Base-by-base conservation (phyloP, 92 coral and sea anemone species). In the Phenganax marumi region DNA sequence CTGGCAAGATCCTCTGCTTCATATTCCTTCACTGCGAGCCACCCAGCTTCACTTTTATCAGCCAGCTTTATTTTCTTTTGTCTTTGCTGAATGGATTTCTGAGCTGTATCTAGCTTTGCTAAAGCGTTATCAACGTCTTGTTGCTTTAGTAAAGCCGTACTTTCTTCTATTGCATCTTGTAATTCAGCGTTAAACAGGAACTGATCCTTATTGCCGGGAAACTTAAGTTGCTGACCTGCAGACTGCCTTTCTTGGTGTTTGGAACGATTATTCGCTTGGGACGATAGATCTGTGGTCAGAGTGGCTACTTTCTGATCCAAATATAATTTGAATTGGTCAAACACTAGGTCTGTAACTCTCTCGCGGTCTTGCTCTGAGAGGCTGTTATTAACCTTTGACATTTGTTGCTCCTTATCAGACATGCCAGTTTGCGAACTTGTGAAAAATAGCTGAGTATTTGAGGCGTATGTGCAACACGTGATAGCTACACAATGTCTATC, bases 1-100 rank as follows among this genome's bases (percentile, higher is more conserved):
- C 83, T 78, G 21, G 83, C 77, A 51, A 73, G 74, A 23, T 79
- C 84, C 84, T 79, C 84, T 8, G 85, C 79, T 64, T 84, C 57
- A 63, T 76, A 84, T 48, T 84, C 75, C 63, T 60, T 84, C n/a
- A 66, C 78, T 16, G 84, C 84, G 49, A 84, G 73, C 87, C 87
- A 84, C 5, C 87, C 87, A 7, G 88, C 77, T 52, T 85, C 85
- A 77, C 88, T 85, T 19, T 85, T 85, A 26, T 85, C 85, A 18
- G 84, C 85, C 46, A 85, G 70, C 57, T 85, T 85, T 49, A 78
- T 85, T 12, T 76, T 53, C 70, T 85, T 85, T 56, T 76, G 88
- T 8, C 79, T 22, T 9, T 72, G 22, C 3, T 62, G 3, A 18
- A 70, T 49, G 39, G 68, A 18, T 73, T 48, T 78, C 49, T 74